Evolutionary conservation across 2,888 invertebrate genomes (phyloP), one percentile per base, ranked within the genome.

Genomic region (Drosophila pegasa): DNA sequence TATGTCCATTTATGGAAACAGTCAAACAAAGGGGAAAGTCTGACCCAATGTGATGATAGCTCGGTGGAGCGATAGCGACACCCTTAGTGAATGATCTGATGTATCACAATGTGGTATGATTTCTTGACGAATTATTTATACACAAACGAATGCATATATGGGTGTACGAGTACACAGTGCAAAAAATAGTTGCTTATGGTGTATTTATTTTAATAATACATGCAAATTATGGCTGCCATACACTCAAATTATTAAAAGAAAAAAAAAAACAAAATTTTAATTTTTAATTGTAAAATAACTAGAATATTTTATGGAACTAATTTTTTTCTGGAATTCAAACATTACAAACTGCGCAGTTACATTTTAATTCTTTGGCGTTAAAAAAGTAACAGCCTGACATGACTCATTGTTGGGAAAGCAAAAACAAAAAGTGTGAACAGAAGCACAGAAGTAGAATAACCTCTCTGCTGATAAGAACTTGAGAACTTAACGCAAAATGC

Each of bases 301-400:
- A 18, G n/a, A 48, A 47, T 18, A 18, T 12, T 3, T 2, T 7
- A 9, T 9, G n/a, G n/a, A 10, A n/a, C 5, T 22, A 31, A 48
- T 20, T 31, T 48, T 9, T 6, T 14, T 8, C 4, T 20, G 1
- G 8, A 25, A n/a, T 25, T 29, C 0, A 14, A 27, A 16, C 14
- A 25, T 54, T 50, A 18, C 18, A 55, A 72, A 71, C 9, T 71
- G 57, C 66, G 65, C 65, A 72, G 35, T 65, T 51, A 20, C 29
- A 20, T 4, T 14, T 38, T 18, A 33, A 27, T 16, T 18, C 25
- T 20, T 33, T 20, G 47, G 5, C 16, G 16, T 14, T 8, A 41
- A 10, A 33, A 51, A 62, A 31, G 7, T 20, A 10, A 35, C 7
- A 14, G 20, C 48, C 27, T 7, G 14, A 18, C 25, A 22, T 71